Conservation (phyloP, 2,888 invertebrate genomes). For the Drosophila niveifrons region DNA sequence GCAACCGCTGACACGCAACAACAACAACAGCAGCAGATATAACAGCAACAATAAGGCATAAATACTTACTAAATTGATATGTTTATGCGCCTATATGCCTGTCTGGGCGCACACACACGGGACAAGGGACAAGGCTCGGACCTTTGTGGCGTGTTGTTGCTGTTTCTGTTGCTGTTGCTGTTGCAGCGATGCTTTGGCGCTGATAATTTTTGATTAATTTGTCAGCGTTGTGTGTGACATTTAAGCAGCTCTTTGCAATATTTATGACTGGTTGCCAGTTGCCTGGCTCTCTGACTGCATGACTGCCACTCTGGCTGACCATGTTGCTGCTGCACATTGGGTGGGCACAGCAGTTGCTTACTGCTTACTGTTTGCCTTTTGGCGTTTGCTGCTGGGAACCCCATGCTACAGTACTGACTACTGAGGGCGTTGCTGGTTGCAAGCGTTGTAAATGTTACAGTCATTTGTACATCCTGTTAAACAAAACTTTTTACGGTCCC, state of each 20-base stretch:
- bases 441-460: conserved; percentile 64
- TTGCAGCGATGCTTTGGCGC: conserved; percentile 67
- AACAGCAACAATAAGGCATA: conserved; percentile 47
- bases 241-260: conserved; percentile 82
- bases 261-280: conserved; percentile 69
- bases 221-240: conserved; percentile 81
- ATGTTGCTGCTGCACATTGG: conserved; percentile 65
- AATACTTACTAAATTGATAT: conserved; percentile 79
- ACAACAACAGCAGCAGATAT: conserved; percentile 25
- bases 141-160: conserved; percentile 55
- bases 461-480: conserved; percentile 78
- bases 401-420: conserved; percentile 32
- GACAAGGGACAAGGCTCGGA: conserved; percentile 26
- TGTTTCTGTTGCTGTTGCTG: conserved; percentile 42
- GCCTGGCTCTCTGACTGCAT: conserved; percentile 30
- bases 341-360: conserved; percentile 61
- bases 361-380: conserved; percentile 15
- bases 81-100: conserved; percentile 72
- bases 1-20: conserved; percentile 32
- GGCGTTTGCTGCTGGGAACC: conserved; percentile 15
- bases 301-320: conserved; percentile 5
- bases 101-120: conserved; percentile 29
- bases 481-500: conserved; percentile 73
- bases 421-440: conserved; percentile 67
- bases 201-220: conserved; percentile 82